Evolutionary conservation across 2,888 invertebrate genomes (phyloP), one percentile per base, ranked within the genome.

Genomic region (Drosophila stalkeri): DNA sequence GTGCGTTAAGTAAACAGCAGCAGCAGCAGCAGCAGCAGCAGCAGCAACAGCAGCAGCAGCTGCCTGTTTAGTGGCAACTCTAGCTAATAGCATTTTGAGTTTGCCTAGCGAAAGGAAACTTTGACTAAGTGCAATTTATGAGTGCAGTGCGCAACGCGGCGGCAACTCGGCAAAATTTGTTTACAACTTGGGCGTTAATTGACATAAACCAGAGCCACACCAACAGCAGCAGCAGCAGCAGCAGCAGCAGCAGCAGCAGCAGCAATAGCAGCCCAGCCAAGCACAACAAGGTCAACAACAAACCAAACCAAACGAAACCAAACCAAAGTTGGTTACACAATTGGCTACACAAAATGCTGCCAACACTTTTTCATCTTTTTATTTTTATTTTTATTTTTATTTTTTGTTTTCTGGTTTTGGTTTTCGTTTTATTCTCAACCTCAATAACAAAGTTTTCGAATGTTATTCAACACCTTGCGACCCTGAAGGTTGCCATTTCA

Each of bases 161-260:
- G 75, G 81, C 84, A 86, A 86, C 84, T 75, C 69, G 72, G 70
- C 74, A 61, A 85, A 89, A 86, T 86, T 86, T 89, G 81, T 87
- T 89, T 89, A 86, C 88, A 89, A 85, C 90, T 89, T 86, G 79
- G 87, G 88, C 82, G 86, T 85, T 86, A 86, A 86, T 86, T 89
- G 82, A 90, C 89, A 88, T 75, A 72, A 52, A 52, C 72, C 80
- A 59, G 62, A 70, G 72, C 68, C 66, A 69, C 31, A 61, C 52
- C n/a, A 57, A n/a, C 49, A 61, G 51, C 20, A 61, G 20, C 63
- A 54, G 31, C 46, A 56, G 55, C 23, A 44, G 37, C 33, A 56
- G 62, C 6, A 55, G 37, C 59, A 51, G 23, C 43, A 49, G 57
- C 31, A 56, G 55, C 23, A 44, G 37, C 33, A 56, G 62, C 6